phyloP scores from a whole-genome alignment of 2,113 vertebrate genomes.

The Uria aalge region DNA sequence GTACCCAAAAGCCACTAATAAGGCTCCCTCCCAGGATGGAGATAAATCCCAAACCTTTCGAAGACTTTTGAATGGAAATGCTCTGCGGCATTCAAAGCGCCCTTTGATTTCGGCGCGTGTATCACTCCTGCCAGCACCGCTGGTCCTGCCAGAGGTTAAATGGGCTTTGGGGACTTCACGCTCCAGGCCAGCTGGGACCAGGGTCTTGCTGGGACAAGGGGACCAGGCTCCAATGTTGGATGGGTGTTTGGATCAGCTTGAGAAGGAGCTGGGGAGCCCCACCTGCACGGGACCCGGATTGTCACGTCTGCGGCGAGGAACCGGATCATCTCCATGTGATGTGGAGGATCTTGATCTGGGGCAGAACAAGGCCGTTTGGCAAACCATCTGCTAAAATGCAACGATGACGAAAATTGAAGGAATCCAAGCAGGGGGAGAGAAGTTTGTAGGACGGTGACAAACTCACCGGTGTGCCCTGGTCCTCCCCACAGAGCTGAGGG shows the following conservation, averaged over 20 bases:
- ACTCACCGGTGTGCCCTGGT: rapidly evolving
- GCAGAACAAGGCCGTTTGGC: not conserved
- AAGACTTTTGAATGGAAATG: conserved; percentile 20
- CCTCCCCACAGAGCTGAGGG: not conserved
- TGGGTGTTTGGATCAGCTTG: rapidly evolving
- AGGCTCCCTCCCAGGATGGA: conserved; percentile 33
- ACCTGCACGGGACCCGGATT: rapidly evolving
- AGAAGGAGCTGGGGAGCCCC: not conserved
- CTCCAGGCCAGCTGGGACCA: not conserved
- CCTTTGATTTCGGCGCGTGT: not conserved
- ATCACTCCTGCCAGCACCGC: not conserved
- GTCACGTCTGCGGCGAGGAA: rapidly evolving
- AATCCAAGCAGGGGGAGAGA: not conserved
- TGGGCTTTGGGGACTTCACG: rapidly evolving
- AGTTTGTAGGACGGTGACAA: not conserved
- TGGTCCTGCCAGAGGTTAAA: not conserved
- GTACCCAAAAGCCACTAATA: conserved; percentile 59
- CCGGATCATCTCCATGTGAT: rapidly evolving
- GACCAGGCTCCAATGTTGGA: not conserved
- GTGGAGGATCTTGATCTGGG: rapidly evolving
- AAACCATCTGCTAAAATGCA: not conserved
- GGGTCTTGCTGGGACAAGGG: not conserved
- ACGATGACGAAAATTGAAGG: conserved; percentile 1
- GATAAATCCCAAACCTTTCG: conserved; percentile 30
- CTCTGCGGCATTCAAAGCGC: not conserved